Evolutionary conservation across 2,797 vertebrate genomes (phyloP), one percentile per base, ranked within the genome.

Genomic region (Telmatherina bonti): DNA sequence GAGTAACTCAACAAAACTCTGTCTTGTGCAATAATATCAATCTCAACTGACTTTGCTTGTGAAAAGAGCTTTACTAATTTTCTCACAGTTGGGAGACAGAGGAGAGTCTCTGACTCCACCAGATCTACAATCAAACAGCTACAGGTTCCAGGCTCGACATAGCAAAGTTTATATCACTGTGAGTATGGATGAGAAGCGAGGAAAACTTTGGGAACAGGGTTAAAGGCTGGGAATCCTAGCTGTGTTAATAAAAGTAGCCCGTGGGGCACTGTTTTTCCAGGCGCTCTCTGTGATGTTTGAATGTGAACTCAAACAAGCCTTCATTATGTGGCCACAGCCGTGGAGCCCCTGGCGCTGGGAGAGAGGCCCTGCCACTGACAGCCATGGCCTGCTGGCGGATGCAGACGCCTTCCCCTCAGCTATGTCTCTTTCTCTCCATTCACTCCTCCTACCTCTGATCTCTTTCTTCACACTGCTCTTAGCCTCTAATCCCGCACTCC

Each of bases 221-320:
- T 81, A 74, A 86, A 84, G 85, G 86, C 85, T 82, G 87, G 81
- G 87, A 92, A 93, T 92, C 83, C 87, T 86, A 91, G 91, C 91
- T 38, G 76, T 81, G 85, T 93, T 92, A 89, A 94, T 93, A 91
- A 92, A 93, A 91, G 86, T 91, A 80, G 88, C 86, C 89, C 66
- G 78, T 77, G 82, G 88, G 87, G 90, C 83, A 86, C 84, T 93
- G 85, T 93, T 93, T 93, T 92, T 92, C 85, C 89, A 92, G 81
- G 92, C 84, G 36, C 84, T 86, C 85, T 89, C 87, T 92, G 86
- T 91, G 87, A 91, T 92, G 90, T 91, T 91, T 93, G 91, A 91
- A 91, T 85, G 85, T 86, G 88, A 88, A 92, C 81, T 92, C 88
- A 93, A 88, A 93, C 91, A 92, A 91, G 88, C 85, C 83, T 92